Base-by-base conservation (phyloP, 1,140 invertebrate species). In the Temnothorax nylanderi region DNA sequence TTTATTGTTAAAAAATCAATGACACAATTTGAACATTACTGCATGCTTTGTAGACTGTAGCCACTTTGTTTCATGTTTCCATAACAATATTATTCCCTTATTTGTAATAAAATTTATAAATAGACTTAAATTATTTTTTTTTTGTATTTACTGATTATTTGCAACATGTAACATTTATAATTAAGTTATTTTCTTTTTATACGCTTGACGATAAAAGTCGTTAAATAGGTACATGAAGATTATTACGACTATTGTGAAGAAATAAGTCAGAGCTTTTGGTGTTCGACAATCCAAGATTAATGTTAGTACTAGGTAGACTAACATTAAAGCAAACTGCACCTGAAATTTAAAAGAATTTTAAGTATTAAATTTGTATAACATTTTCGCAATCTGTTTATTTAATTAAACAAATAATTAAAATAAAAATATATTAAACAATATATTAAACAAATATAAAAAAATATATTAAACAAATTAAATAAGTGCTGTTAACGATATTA, bases 161-260 rank as follows among this genome's bases (percentile, higher is more conserved):
- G 21, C 13, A 3, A 51, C 0, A 69, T 65, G 3, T 1, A 56
- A 32, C 18, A 44, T 58, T 47, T 0, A 37, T 86, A 62, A 76
- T 88, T 91, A 93, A 6, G 87, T 88, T 60, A 85, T 32, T 82
- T 95, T 95, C 65, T 92, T 92, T 13, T 91, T 95, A 89, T 97
- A 97, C 62, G 97, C 94, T 94, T 97, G 97, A 84, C 94, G 91
- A 90, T 96, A 96, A 81, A 96, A 96, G 85, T 96, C 93, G 58
- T 94, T 92, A 92, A 97, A 97, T 3, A 97, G 92, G 65, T 96
- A 96, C 0, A 96, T 93, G 86, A 96, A 96, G n/a, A 96, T 96
- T 2, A 95, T 88, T 5, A 96, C 94, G 94, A 96, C 95, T 16
- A 93, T 94, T 71, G 96, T 89, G 94, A 97, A 96, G 95, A 97